Evolutionary conservation across 2,888 invertebrate genomes (phyloP).

Genomic region (Aplocera efformata): DNA sequence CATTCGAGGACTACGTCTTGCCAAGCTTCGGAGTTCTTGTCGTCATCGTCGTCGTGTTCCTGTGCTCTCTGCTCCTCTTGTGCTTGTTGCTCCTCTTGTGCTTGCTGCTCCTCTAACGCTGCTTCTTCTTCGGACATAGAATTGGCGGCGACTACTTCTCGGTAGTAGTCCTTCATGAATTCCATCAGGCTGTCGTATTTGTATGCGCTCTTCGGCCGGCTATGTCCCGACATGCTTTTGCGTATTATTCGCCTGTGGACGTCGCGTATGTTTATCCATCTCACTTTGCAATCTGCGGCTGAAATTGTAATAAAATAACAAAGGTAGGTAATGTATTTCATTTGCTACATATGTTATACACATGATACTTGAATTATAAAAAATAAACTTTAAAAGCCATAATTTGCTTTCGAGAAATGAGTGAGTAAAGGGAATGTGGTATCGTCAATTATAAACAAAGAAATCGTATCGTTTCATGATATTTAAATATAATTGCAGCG

Average conservation of each 20-base stretch:
- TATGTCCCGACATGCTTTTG: constrained; percentile 37
- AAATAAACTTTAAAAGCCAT: background rate
- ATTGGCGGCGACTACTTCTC: constrained; percentile 45
- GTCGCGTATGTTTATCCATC: constrained; percentile 73
- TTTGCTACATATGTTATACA: no score
- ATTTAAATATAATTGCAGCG: constrained; percentile 10
- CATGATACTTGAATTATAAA: no score
- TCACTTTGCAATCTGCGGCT: constrained; percentile 67
- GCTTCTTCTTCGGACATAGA: constrained; percentile 38
- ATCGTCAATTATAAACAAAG: constrained; percentile 10
- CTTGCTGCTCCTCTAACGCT: constrained; percentile 35
- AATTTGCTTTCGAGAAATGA: constrained; percentile 12
- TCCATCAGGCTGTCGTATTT: constrained; percentile 61
- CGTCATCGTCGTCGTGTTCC: constrained; percentile 31
- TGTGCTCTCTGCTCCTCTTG: constrained; percentile 38
- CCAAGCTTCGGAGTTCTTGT: constrained; percentile 19
- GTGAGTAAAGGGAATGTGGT: constrained; percentile 14
- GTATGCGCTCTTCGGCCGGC: constrained; percentile 44
- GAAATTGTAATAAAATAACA: constrained; percentile 30
- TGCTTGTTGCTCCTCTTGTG: constrained; percentile 40
- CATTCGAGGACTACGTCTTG: constrained; percentile 20
- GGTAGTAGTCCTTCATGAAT: constrained; percentile 62
- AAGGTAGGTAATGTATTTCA: no score
- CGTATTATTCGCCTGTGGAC: constrained; percentile 62
- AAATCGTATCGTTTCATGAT: constrained; percentile 14